Percentiles rank a stretch among this genome's conserved stretches.
Evolutionary conservation across 2,888 invertebrate genomes (phyloP).

Genomic region (Xylota sylvarum): DNA sequence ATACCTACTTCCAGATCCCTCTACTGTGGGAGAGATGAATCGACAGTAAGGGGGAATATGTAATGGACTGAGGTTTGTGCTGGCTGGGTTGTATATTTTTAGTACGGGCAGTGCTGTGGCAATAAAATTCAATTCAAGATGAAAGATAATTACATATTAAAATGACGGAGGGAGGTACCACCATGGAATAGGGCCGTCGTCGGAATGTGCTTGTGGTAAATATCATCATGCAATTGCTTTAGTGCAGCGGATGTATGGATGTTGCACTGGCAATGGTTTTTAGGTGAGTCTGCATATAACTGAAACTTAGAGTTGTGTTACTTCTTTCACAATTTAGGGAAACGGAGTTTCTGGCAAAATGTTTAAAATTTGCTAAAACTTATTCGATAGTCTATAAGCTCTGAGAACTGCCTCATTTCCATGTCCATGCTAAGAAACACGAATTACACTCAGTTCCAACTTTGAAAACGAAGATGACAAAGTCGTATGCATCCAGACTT

Average conservation of each 20-base stretch:
- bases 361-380: too few species aligned
- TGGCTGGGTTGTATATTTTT: slow-evolving; percentile 52
- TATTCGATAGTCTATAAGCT: too few species aligned
- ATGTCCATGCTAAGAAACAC: too few species aligned
- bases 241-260: slow-evolving; percentile 23
- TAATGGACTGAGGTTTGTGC: slow-evolving; percentile 38
- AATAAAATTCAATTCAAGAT: slow-evolving; percentile 77
- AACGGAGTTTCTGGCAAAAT: too few species aligned
- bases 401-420: too few species aligned
- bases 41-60: background rate
- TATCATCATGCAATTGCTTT: slow-evolving; percentile 17
- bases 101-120: slow-evolving; percentile 70
- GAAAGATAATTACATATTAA: slow-evolving; percentile 77
- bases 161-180: slow-evolving; percentile 71
- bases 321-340: slow-evolving; percentile 9
- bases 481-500: too few species aligned
- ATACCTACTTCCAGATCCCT: slow-evolving; percentile 35
- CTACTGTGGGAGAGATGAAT: background rate
- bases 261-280: background rate
- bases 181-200: slow-evolving; percentile 68
- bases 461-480: too few species aligned
- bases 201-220: slow-evolving; percentile 49
- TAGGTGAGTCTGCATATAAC: background rate
- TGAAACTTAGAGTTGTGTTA: background rate
- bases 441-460: too few species aligned